These are phyloP conservation scores for Antidorcas marsupialis DNA, from an alignment of 2,113 vertebrate genomes.

Conservation along the genomic window DNA sequence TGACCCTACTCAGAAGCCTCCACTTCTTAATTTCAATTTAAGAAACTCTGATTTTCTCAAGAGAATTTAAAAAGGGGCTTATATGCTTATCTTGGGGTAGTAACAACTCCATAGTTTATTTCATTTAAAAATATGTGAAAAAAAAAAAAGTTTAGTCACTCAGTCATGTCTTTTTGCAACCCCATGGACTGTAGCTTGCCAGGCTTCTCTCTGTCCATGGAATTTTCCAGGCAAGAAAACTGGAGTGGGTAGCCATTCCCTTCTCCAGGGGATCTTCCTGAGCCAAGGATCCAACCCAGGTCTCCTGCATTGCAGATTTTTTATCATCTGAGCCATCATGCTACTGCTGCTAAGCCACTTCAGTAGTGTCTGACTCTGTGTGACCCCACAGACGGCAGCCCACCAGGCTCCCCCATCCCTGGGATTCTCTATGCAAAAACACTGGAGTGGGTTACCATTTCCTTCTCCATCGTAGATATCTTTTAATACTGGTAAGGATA, in stretches of 20 bases:
- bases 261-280: not conserved
- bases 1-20: not conserved
- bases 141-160: not conserved
- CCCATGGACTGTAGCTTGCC: not conserved
- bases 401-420: too few relatives aligned
- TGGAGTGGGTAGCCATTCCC: not conserved
- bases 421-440: too few relatives aligned
- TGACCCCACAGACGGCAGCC: fast-evolving
- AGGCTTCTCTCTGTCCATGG: not conserved
- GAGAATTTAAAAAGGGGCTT: not conserved
- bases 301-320: not conserved
- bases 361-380: not conserved
- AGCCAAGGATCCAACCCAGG: not conserved
- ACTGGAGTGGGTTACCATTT: too few relatives aligned
- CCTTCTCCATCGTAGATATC: not conserved
- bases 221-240: not conserved
- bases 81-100: not conserved
- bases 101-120: not conserved
- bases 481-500: not conserved
- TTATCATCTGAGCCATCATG: not conserved
- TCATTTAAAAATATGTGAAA: not conserved
- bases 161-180: not conserved
- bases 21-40: not conserved
- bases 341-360: too few relatives aligned
- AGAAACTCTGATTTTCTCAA: not conserved